Evolutionary conservation across 2,888 invertebrate species (phyloP).

Genomic region (Monochamus alternatus): DNA sequence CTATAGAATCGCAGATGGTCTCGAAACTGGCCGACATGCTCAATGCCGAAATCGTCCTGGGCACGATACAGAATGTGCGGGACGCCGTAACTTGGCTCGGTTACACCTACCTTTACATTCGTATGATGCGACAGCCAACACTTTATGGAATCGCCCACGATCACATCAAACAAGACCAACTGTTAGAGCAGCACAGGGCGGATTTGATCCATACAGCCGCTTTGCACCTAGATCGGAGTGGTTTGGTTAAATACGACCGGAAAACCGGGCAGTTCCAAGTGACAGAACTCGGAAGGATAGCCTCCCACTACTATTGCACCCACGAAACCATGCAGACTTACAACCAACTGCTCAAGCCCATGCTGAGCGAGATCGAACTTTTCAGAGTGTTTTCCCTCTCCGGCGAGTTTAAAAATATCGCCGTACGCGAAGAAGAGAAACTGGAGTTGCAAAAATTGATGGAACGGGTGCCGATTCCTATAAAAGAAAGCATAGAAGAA

Average conservation of each 20-base stretch:
- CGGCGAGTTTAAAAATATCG: conserved; percentile 94
- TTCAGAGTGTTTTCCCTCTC: conserved; percentile 99
- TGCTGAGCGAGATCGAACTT: conserved; percentile 96
- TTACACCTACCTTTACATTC: conserved; percentile 92
- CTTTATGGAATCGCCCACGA: conserved; percentile 92
- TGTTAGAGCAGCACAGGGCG: conserved; percentile 91
- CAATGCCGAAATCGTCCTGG: conserved; percentile 98
- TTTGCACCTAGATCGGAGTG: conserved; percentile 90
- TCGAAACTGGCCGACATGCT: conserved; percentile 95
- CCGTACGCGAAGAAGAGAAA: conserved; percentile 97
- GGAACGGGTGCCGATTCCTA: conserved; percentile 96
- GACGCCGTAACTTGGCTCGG: conserved; percentile 96
- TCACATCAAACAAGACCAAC: conserved; percentile 84
- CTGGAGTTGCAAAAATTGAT: conserved; percentile 96
- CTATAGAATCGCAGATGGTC: conserved; percentile 97
- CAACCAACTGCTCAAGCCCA: conserved; percentile 96
- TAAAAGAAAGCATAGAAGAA: conserved; percentile 98
- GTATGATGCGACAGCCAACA: conserved; percentile 90
- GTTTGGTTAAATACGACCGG: conserved; percentile 95
- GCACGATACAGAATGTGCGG: conserved; percentile 89
- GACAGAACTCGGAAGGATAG: conserved; percentile 97
- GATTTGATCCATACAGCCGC: conserved; percentile 98
- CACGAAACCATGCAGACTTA: conserved; percentile 98
- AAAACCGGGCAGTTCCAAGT: conserved; percentile 86
- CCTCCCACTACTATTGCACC: conserved; percentile 98